Conservation (phyloP, 2,797 vertebrate species). For the Anolis apletophallus region DNA sequence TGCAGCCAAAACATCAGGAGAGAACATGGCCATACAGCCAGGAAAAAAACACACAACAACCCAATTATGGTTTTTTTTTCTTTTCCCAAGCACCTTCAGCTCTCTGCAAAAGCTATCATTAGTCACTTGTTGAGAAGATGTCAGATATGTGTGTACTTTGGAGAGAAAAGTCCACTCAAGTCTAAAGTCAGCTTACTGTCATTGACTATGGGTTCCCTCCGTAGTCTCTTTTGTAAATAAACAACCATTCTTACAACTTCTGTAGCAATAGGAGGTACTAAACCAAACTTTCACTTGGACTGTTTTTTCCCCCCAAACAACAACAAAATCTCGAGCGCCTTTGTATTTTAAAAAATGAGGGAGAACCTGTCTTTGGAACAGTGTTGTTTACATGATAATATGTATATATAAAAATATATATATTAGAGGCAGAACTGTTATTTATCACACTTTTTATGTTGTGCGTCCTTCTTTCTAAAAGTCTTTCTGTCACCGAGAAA, state of each 20-base stretch:
- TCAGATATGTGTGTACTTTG: constrained; percentile 40
- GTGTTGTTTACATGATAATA: constrained; percentile 71
- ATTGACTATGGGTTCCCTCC: constrained; percentile 69
- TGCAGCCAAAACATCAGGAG: no score
- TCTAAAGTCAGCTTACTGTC: constrained; percentile 47
- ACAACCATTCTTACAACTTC: constrained; percentile 73
- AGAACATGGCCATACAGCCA: no score
- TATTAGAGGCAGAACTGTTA: constrained; percentile 80
- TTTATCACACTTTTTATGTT: constrained; percentile 70
- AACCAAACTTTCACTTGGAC: constrained; percentile 77
- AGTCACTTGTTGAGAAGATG: constrained; percentile 15
- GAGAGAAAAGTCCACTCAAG: constrained; percentile 52
- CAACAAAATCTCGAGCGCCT: constrained; percentile 67
- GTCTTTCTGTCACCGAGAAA: constrained; percentile 59
- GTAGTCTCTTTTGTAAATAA: constrained; percentile 75
- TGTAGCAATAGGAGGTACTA: constrained; percentile 78
- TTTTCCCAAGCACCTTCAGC: constrained; percentile 1
- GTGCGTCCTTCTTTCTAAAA: constrained; percentile 67
- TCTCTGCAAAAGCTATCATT: constrained; percentile 6
- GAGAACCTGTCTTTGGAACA: constrained; percentile 72
- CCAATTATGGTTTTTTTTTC: background rate
- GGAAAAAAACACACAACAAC: no score
- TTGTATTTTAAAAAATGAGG: constrained; percentile 53
- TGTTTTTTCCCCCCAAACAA: constrained; percentile 63
- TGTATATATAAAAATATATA: constrained; percentile 63